Percentiles rank a stretch among this genome's conserved stretches.
Evolutionary conservation across 2,113 vertebrate genomes (phyloP).

Genomic region (Rostratula benghalensis): DNA sequence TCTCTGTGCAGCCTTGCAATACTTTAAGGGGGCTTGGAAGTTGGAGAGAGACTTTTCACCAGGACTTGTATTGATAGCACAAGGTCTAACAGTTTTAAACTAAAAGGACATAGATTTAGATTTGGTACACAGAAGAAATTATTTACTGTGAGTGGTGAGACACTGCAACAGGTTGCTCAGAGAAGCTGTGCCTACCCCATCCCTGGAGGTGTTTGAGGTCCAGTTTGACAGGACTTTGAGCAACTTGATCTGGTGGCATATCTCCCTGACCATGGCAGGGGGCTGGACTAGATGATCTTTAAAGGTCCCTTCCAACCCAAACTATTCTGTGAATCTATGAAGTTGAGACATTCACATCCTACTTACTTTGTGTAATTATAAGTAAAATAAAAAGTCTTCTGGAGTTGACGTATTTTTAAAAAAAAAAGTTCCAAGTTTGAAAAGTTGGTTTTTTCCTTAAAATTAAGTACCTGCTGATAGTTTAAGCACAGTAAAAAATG

Average conservation of each 20-base stretch:
- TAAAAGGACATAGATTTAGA: not conserved
- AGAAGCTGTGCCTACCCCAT: not conserved
- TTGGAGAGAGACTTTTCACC: not conserved
- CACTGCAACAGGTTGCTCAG: not conserved
- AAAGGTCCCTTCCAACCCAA: not conserved
- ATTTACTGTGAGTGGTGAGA: not conserved
- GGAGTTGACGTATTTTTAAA: not conserved
- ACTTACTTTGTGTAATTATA: not conserved
- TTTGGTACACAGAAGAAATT: not conserved
- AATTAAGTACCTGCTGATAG: not conserved
- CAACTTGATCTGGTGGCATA: not conserved
- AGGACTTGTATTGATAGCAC: not conserved
- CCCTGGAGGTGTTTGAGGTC: not conserved
- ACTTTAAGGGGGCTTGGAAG: not conserved
- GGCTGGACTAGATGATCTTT: not conserved
- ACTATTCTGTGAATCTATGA: not conserved
- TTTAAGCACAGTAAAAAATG: not conserved
- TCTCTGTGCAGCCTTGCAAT: not conserved
- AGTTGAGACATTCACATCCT: not conserved
- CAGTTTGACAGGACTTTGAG: not conserved
- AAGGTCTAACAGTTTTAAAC: not conserved
- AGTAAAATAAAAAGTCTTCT: not conserved
- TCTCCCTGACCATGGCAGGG: not conserved
- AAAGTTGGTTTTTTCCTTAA: not conserved
- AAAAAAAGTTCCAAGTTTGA: not conserved